These are phyloP conservation scores for Chloropsis cyanopogon DNA, from an alignment of 2,113 vertebrate species.

Conservation along the genomic window DNA sequence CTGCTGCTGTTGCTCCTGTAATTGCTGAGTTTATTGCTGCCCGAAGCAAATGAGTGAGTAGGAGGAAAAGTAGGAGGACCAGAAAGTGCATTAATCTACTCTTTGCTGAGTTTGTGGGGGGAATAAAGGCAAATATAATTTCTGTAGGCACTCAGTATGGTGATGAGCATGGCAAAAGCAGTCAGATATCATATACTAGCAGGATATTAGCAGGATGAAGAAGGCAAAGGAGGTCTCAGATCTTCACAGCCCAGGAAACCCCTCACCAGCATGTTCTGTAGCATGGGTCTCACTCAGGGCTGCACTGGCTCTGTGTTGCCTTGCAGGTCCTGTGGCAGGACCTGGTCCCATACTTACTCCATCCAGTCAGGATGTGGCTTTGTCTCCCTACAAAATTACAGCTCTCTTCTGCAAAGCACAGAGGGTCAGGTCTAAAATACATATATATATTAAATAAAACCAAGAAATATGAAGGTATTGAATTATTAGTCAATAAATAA, in stretches of 20 bases:
- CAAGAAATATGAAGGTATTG: not conserved
- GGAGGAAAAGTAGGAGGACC: slow-evolving; percentile 44
- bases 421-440: not conserved
- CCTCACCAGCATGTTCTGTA: not conserved
- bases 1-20: not conserved
- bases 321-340: not conserved
- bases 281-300: not conserved
- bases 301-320: fast-evolving
- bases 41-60: slow-evolving; percentile 40
- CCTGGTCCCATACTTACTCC: not conserved
- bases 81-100: slow-evolving; percentile 45
- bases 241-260: not conserved
- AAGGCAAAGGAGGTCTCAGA: not conserved
- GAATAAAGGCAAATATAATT: not conserved
- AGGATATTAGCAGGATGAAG: not conserved
- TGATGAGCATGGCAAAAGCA: not conserved
- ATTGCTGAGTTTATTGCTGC: slow-evolving; percentile 44
- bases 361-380: not conserved
- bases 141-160: not conserved
- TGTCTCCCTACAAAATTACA: not conserved
- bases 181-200: not conserved
- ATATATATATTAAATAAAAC: not conserved
- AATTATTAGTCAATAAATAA: not conserved
- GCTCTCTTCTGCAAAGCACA: not conserved
- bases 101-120: slow-evolving; percentile 11